Evolutionary conservation across 2,113 vertebrate species (phyloP).

Genomic region (Phylloscopus trochiloides): DNA sequence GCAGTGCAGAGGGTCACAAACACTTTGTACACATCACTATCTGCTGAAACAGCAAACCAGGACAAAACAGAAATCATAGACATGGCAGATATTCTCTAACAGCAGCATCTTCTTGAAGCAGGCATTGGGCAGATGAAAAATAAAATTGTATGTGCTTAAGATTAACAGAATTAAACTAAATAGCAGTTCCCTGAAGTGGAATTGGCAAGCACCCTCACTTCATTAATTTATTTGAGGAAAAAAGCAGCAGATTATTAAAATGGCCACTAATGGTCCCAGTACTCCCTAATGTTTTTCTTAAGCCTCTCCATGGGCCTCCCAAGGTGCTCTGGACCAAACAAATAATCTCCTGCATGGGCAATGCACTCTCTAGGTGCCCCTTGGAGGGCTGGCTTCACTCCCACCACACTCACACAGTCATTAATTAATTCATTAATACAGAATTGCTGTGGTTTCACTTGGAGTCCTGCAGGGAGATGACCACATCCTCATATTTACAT

Average conservation of each 20-base stretch:
- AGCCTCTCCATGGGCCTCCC: background rate
- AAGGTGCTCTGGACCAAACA: background rate
- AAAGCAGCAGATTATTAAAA: background rate
- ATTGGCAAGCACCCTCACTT: background rate
- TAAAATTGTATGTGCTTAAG: background rate
- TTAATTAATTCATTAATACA: background rate
- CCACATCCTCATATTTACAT: background rate
- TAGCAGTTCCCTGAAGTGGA: background rate
- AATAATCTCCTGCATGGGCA: background rate
- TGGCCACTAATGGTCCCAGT: background rate
- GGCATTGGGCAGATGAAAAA: background rate
- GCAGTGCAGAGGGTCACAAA: background rate
- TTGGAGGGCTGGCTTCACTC: background rate
- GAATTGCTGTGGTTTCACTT: background rate
- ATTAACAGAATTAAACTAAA: background rate
- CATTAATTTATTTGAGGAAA: background rate
- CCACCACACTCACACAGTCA: background rate
- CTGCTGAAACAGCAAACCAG: background rate
- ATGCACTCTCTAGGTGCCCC: background rate
- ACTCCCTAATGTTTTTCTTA: background rate
- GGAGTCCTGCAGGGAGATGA: background rate
- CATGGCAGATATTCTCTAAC: background rate
- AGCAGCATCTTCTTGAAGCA: background rate
- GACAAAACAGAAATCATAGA: rapidly evolving
- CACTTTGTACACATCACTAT: background rate